Evolutionary conservation across 2,797 vertebrate species (phyloP).

Genomic region (Coregonus ussuriensis): DNA sequence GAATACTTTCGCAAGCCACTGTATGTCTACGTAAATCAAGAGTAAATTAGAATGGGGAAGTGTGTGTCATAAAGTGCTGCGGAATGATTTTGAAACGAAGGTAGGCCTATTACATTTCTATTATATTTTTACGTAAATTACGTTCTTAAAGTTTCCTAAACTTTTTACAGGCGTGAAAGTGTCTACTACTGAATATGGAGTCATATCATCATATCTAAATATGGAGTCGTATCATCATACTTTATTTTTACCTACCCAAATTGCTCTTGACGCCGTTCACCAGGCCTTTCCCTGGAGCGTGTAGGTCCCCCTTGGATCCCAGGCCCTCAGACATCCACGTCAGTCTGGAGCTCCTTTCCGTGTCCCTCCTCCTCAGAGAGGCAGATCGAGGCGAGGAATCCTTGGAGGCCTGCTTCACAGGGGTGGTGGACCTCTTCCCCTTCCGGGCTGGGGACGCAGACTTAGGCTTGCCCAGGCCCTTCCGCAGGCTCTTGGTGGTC

Average conservation of each 20-base stretch:
- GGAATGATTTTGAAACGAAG: neutral
- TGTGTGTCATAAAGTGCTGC: neutral
- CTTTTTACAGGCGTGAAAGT: neutral
- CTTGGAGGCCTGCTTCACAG: constrained; percentile 82
- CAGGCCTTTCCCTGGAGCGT: constrained; percentile 80
- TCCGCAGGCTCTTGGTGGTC: constrained; percentile 84
- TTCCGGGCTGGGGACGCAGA: constrained; percentile 88
- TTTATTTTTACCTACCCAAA: constrained; percentile 71
- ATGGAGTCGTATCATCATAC: neutral
- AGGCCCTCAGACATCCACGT: constrained; percentile 76
- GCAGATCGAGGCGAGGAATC: constrained; percentile 80
- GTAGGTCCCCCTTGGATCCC: constrained; percentile 75
- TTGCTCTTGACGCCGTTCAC: constrained; percentile 86
- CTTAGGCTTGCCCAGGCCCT: constrained; percentile 83
- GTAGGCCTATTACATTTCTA: neutral
- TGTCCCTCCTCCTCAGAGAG: constrained; percentile 81
- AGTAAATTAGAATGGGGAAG: neutral
- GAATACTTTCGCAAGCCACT: no score
- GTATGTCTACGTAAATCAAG: neutral
- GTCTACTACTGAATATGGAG: neutral
- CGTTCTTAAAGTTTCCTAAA: neutral
- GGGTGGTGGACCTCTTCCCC: constrained; percentile 85
- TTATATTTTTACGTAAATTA: neutral
- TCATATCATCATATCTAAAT: neutral
- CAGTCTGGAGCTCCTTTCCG: constrained; percentile 79